Base-by-base conservation (phyloP, 2,113 vertebrate species). In the Labeo catla region DNA sequence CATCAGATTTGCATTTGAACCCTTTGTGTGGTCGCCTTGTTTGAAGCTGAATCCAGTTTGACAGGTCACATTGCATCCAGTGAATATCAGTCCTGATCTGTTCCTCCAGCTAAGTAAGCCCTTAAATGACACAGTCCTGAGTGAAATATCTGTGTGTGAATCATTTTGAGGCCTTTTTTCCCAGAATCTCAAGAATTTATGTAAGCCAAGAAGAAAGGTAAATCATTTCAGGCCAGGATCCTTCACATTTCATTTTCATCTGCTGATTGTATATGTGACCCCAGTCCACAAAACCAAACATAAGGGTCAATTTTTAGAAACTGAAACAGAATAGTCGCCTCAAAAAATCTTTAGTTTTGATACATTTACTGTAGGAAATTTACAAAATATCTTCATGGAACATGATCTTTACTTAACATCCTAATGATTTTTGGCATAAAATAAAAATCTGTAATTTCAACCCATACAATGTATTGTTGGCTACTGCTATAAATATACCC, bases 21-120 rank as follows among this genome's bases (percentile, higher is more conserved):
- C 39, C n/a, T 61, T 23, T 61, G 8, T 68, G 21, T 63, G 34
- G 47, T 13, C 9, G 63, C 23, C 83, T 81, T n/a, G 76, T 81
- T 49, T 45, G 8, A 50, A 68, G 59, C 61, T 63, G 59, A 83
- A 86, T 72, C 23, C 63, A 54, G 63, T 73, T 54, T 89, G 86
- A 86, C 76, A 28, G 47, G 54, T 86, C 84, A 86, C 76, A 87
- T 84, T 81, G 81, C 84, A 47, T 86, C 59, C 83, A 54, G 8
- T 34, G 49, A 73, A 86, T 86, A 52, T 84, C 39, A 50, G 34
- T 74, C 66, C 28, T 72, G 79, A 43, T 54, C 72, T 86, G 45
- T 83, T 81, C 76, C 84, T 86, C 61, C 13, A 86, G 79, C 84
- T 36, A 88, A 6, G 54, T 52, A 72, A 59, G 79, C 43, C 79